These are phyloP conservation scores for Betta splendens DNA, from an alignment of 2,797 vertebrate species.

Conservation along the genomic window DNA sequence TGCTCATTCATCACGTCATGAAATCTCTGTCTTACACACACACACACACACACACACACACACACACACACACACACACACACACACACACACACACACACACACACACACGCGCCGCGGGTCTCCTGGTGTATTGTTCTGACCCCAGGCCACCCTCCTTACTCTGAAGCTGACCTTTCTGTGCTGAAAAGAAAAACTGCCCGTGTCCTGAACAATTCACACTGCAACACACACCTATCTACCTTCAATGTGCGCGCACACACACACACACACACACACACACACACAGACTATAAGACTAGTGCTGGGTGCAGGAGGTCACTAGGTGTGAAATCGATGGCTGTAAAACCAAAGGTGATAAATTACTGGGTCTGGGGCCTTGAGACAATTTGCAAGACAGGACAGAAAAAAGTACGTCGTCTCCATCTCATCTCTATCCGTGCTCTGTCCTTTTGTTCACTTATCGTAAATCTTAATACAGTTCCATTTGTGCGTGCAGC, in stretches of 20 bases:
- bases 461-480: conserved; percentile 80
- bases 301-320: conserved; percentile 74
- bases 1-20: conserved; percentile 11
- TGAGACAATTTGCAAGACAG: conserved; percentile 78
- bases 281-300: conserved; percentile 67
- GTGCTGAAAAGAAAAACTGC: conserved; percentile 76
- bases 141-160: conserved; percentile 83
- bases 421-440: conserved; percentile 62
- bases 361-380: conserved; percentile 77
- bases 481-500: conserved; percentile 65
- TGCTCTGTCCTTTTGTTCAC: conserved; percentile 63
- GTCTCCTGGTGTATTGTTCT: conserved; percentile 71
- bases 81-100: conserved; percentile 4
- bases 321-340: conserved; percentile 74
- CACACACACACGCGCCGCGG: background rate
- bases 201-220: conserved; percentile 58
- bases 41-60: conserved; percentile 1
- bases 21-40: background rate
- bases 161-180: conserved; percentile 83
- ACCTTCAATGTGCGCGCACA: conserved; percentile 24
- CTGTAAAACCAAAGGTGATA: conserved; percentile 85
- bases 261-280: conserved; percentile 30
- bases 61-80: conserved; percentile 3
- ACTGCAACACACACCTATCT: conserved; percentile 37
- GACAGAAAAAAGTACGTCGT: conserved; percentile 61